Conservation (phyloP, 2,888 invertebrate species). For the Hartigia nigra region DNA sequence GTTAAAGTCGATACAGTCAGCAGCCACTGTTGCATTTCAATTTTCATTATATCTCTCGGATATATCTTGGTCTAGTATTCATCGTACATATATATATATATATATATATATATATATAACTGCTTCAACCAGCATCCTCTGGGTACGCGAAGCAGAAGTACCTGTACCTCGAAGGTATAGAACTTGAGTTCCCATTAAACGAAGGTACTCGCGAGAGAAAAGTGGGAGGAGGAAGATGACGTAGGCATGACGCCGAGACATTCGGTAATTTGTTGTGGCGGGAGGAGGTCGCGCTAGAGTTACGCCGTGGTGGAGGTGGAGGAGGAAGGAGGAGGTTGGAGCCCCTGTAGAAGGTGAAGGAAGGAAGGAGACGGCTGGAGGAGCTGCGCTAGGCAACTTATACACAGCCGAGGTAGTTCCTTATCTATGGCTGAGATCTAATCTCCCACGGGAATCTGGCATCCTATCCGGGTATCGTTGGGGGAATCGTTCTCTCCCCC, state of each 20-base stretch:
- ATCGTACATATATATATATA: neutral
- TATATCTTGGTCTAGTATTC: neutral
- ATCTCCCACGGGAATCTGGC: constrained; percentile 61
- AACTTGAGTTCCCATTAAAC: neutral
- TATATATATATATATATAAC: neutral
- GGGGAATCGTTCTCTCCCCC: constrained; percentile 50
- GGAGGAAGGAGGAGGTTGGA: constrained; percentile 10
- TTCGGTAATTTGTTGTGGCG: constrained; percentile 24
- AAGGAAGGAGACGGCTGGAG: constrained; percentile 20
- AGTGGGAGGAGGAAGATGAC: constrained; percentile 10
- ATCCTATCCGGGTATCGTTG: constrained; percentile 61
- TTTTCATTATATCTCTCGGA: constrained; percentile 1
- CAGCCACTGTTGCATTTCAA: constrained; percentile 6
- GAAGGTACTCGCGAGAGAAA: neutral
- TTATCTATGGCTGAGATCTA: constrained; percentile 59
- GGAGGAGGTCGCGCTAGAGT: constrained; percentile 19
- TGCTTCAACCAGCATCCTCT: neutral
- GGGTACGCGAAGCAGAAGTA: neutral
- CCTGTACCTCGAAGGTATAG: neutral
- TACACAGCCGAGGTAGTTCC: constrained; percentile 50
- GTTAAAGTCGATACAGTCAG: constrained; percentile 1
- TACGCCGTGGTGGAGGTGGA: constrained; percentile 4
- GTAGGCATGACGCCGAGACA: constrained; percentile 22
- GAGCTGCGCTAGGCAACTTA: constrained; percentile 20
- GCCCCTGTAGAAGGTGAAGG: constrained; percentile 24